phyloP scores from a whole-genome alignment of 2,113 vertebrate species.

The Bettongia penicillata region DNA sequence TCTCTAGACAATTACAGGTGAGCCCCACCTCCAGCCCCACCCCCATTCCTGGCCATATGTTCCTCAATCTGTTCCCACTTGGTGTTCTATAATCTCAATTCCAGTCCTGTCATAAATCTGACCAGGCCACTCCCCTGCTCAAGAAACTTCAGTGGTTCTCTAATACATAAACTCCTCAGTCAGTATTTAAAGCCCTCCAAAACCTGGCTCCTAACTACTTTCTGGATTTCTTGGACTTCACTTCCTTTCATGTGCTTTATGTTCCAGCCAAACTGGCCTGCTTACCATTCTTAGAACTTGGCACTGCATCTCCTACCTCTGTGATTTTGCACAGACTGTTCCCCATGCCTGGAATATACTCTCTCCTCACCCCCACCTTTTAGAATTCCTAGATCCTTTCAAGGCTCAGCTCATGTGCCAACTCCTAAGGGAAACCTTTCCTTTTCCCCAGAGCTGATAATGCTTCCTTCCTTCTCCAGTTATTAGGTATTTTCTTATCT shows the following conservation, averaged over 20 bases:
- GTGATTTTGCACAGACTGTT: not conserved
- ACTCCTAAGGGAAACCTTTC: not conserved
- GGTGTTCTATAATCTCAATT: not conserved
- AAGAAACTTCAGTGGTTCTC: not conserved
- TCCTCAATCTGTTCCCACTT: not conserved
- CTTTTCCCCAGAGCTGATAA: not conserved
- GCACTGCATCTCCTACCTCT: not conserved
- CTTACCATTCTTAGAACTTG: not conserved
- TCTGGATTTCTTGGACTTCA: not conserved
- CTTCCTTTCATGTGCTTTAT: not conserved
- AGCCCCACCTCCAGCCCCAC: not conserved
- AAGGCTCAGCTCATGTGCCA: not conserved
- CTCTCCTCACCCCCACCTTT: not conserved
- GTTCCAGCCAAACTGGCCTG: not conserved
- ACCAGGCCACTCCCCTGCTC: not conserved
- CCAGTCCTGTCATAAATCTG: not conserved
- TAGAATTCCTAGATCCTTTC: not conserved
- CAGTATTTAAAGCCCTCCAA: not conserved
- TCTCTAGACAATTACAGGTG: not conserved
- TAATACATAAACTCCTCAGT: not conserved
- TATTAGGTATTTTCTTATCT: not conserved
- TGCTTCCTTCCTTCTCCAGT: not conserved
- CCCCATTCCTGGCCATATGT: not conserved
- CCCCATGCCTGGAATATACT: not conserved
- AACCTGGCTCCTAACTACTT: not conserved